Evolutionary conservation across 37 sponge, comb jelly and placozoan genomes (phyloP).

Genomic region (Chondrosia reniformis): DNA sequence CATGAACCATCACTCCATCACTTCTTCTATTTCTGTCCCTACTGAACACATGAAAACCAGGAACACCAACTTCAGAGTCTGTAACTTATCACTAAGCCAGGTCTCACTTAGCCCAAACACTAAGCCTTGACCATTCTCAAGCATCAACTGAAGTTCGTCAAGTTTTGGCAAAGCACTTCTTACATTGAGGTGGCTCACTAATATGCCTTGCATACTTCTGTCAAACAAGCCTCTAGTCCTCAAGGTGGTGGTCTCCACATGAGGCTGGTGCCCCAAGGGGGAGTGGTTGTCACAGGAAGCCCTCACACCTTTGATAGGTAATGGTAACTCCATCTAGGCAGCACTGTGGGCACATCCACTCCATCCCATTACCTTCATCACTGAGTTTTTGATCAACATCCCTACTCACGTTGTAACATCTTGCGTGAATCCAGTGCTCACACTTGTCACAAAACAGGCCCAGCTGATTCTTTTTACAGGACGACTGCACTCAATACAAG

Average conservation of each 20-base stretch:
- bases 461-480: too few relatives aligned
- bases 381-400: too few relatives aligned
- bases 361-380: too few relatives aligned
- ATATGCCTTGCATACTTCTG: not conserved
- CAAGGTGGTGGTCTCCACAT: not conserved
- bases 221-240: not conserved
- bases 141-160: conserved; percentile 18
- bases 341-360: too few relatives aligned
- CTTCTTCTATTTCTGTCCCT: conserved; percentile 10
- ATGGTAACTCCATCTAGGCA: too few relatives aligned
- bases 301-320: too few relatives aligned
- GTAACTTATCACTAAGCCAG: not conserved
- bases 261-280: not conserved
- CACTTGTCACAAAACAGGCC: too few relatives aligned
- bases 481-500: too few relatives aligned
- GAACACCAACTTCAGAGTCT: too few relatives aligned
- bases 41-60: too few relatives aligned
- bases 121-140: conserved; percentile 14
- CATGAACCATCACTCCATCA: conserved; percentile 20
- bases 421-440: too few relatives aligned
- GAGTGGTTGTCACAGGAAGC: not conserved
- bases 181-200: conserved; percentile 3
- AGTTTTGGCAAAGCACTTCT: conserved; percentile 6
- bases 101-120: not conserved
- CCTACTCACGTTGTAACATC: too few relatives aligned